Conservation (phyloP, 2,888 invertebrate species). For the Epinotia nisella region DNA sequence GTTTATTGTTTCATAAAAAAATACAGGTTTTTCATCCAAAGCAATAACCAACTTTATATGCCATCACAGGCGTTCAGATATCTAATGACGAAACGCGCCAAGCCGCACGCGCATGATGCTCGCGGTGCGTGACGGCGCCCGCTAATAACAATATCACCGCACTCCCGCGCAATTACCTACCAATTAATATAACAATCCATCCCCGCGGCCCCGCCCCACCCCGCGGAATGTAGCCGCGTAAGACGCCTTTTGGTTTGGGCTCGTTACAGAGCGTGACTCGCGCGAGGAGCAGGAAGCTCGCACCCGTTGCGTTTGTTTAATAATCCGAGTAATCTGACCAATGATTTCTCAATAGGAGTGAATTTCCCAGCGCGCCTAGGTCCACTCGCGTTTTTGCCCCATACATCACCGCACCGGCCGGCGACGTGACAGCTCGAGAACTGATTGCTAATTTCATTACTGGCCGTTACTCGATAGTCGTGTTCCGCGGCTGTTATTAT, state of each 20-base stretch:
- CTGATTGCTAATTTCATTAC: conserved; percentile 45
- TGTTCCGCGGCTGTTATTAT: conserved; percentile 37
- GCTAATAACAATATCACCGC: conserved; percentile 58
- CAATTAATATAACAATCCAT: conserved; percentile 61
- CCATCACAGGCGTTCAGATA: background rate
- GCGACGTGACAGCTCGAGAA: conserved; percentile 38
- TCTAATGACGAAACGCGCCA: conserved; percentile 10
- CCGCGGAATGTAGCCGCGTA: conserved; percentile 19
- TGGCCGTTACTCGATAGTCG: conserved; percentile 27
- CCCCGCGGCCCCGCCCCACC: conserved; percentile 51
- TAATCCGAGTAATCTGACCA: conserved; percentile 18
- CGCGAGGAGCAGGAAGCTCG: conserved; percentile 30
- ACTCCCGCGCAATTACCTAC: conserved; percentile 61
- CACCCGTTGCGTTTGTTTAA: conserved; percentile 10
- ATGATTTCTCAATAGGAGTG: conserved; percentile 17
- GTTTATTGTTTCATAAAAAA: too few relatives aligned
- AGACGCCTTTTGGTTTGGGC: conserved; percentile 20
- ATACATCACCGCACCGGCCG: conserved; percentile 40
- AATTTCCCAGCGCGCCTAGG: conserved; percentile 28
- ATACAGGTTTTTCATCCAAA: too few relatives aligned
- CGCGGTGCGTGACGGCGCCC: conserved; percentile 51
- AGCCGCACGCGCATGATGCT: conserved; percentile 10
- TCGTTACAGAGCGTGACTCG: conserved; percentile 42
- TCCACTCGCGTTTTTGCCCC: conserved; percentile 30
- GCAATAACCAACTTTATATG: background rate